Evolutionary conservation across 2,797 vertebrate genomes (phyloP), one percentile per base, ranked within the genome.

Genomic region (Vespertilio murinus): DNA sequence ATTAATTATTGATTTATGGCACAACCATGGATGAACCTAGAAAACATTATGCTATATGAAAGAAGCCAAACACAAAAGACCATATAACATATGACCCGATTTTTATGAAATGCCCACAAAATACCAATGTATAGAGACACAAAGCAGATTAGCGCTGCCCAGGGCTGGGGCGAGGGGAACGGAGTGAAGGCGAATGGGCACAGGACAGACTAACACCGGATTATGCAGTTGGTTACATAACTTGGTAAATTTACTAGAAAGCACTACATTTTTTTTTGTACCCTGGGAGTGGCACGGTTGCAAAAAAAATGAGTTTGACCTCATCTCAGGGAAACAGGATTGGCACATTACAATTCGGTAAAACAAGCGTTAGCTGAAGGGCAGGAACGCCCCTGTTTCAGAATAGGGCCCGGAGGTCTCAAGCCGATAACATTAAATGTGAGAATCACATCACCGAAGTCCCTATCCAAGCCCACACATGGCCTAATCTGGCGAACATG

Each of bases 191-290:
- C 22, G 92, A 84, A 84, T 20, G 13, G 74, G 61, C 38, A 95
- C n/a, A 91, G 8, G 28, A 93, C 80, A 91, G 75, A 84, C 70
- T 93, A 94, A 95, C 86, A 54, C 10, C 91, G 25, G 35, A 61
- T 81, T 91, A 85, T 73, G 49, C 14, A 85, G 11, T 70, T 85
- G 35, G 38, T 65, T 77, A 67, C 5, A 65, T 13, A 88, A 91
- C 30, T 91, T 94, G 64, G 65, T 77, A 84, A 70, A 70, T 92
- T 79, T 70, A 82, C 49, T 84, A 84, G 91, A 90, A 94, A 92
- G 67, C 45, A 91, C 0, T 91, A 64, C 30, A 13, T 61, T 61
- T 61, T 59, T 61, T 30, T 30, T 3, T 71, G 12, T 42, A 87
- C 87, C 54, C 56, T 86, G 38, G 33, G 56, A 91, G 75, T 42